phyloP scores from a whole-genome alignment of 1,140 invertebrate species.

The Caenorhabditis tropicalis region DNA sequence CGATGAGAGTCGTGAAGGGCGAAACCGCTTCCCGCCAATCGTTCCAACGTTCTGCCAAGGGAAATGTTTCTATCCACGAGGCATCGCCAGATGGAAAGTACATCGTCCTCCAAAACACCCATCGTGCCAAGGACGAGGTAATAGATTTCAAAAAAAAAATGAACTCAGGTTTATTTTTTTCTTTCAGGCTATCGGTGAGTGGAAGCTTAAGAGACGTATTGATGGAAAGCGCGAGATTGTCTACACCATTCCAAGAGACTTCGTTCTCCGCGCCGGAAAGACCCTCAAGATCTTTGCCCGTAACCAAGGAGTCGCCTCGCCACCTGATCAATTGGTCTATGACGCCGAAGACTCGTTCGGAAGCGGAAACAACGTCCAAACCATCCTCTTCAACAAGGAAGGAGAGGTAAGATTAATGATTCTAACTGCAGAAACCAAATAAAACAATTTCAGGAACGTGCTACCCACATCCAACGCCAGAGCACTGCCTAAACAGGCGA shows the following conservation, averaged over 20 bases:
- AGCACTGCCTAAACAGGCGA: slow-evolving; percentile 55
- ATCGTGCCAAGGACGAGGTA: slow-evolving; percentile 68
- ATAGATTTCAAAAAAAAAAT: neutral
- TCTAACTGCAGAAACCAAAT: neutral
- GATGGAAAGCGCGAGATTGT: slow-evolving; percentile 71
- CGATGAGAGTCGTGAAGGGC: slow-evolving; percentile 73
- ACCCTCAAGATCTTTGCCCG: slow-evolving; percentile 69
- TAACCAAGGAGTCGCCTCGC: slow-evolving; percentile 68
- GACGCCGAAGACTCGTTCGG: slow-evolving; percentile 72
- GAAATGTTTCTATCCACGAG: slow-evolving; percentile 72
- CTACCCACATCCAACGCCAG: slow-evolving; percentile 69
- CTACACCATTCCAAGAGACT: slow-evolving; percentile 68
- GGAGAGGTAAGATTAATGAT: slow-evolving; percentile 61
- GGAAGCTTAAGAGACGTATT: slow-evolving; percentile 70
- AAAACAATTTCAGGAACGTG: slow-evolving; percentile 62
- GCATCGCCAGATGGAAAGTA: slow-evolving; percentile 71
- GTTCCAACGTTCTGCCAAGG: slow-evolving; percentile 75
- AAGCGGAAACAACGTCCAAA: slow-evolving; percentile 69
- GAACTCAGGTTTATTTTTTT: neutral
- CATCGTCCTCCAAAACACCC: slow-evolving; percentile 69
- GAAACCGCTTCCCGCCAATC: slow-evolving; percentile 75
- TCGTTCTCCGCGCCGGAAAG: slow-evolving; percentile 65
- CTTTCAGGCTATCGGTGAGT: slow-evolving; percentile 64
- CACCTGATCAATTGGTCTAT: slow-evolving; percentile 70
- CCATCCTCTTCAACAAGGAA: slow-evolving; percentile 70